Conservation (phyloP, 2,797 vertebrate species). For the Dromococcyx pavoninus region DNA sequence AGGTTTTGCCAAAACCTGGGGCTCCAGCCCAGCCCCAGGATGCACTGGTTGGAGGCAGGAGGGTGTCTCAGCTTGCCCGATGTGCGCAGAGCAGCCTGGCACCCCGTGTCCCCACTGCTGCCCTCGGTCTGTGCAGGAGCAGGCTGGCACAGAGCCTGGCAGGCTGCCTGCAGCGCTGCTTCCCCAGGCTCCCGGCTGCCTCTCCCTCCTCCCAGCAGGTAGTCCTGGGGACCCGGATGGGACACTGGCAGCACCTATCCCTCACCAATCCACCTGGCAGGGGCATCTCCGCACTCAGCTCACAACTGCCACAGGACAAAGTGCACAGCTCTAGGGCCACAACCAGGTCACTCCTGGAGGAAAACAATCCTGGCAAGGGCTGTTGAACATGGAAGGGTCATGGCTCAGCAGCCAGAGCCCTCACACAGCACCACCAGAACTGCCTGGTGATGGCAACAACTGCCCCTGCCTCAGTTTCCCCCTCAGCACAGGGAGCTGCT, state of each 20-base stretch:
- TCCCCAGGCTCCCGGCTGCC: not conserved
- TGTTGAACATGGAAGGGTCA: not conserved
- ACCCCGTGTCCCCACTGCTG: not conserved
- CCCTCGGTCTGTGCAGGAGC: fast-evolving
- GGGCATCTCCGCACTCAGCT: not conserved
- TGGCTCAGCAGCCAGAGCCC: not conserved
- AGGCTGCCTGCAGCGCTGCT: not conserved
- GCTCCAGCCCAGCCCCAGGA: not conserved
- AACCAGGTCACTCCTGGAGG: not conserved
- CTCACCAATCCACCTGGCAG: not conserved
- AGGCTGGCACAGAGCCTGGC: not conserved
- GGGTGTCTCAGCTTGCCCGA: not conserved
- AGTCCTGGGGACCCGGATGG: not conserved
- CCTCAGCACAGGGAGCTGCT: not conserved
- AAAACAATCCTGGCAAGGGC: not conserved
- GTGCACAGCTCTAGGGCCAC: not conserved
- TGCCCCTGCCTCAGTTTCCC: not conserved
- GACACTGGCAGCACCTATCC: not conserved
- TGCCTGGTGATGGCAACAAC: not conserved
- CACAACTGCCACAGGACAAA: fast-evolving
- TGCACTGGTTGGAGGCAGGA: fast-evolving
- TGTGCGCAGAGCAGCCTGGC: fast-evolving
- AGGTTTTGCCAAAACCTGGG: not conserved
- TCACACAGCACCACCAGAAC: fast-evolving
- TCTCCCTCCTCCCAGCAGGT: not conserved